Evolutionary conservation across 2,888 invertebrate species (phyloP).

Genomic region (Cerceris ruficornis): DNA sequence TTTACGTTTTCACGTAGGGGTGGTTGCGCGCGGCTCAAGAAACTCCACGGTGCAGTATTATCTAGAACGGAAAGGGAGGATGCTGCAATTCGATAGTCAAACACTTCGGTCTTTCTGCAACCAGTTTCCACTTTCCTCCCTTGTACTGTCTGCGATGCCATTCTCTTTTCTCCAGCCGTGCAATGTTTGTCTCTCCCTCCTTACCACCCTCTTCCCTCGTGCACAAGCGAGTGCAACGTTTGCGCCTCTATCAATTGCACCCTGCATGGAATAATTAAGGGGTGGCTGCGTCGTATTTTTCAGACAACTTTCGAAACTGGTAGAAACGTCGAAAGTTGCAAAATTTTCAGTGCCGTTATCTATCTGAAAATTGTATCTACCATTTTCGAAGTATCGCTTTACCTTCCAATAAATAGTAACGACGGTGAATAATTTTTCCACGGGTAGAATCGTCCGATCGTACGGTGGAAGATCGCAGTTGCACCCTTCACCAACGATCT

Average conservation of each 20-base stretch:
- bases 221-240: neutral
- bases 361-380: neutral
- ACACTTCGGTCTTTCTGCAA: constrained; percentile 4
- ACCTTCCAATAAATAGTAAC: neutral
- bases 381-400: neutral
- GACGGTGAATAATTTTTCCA: neutral
- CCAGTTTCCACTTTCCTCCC: neutral
- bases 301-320: neutral
- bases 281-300: neutral
- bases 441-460: neutral
- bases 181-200: neutral
- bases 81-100: constrained; percentile 23
- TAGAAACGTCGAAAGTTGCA: neutral
- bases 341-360: neutral
- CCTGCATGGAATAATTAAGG: neutral
- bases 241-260: neutral
- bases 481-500: neutral
- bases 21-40: constrained; percentile 1
- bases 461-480: neutral
- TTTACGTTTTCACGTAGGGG: no score
- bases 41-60: constrained; percentile 15
- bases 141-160: neutral
- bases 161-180: no score
- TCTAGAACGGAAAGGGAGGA: neutral
- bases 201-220: neutral